Evolutionary conservation across 2,797 vertebrate species (phyloP).

Genomic region (Amniataba percoides): DNA sequence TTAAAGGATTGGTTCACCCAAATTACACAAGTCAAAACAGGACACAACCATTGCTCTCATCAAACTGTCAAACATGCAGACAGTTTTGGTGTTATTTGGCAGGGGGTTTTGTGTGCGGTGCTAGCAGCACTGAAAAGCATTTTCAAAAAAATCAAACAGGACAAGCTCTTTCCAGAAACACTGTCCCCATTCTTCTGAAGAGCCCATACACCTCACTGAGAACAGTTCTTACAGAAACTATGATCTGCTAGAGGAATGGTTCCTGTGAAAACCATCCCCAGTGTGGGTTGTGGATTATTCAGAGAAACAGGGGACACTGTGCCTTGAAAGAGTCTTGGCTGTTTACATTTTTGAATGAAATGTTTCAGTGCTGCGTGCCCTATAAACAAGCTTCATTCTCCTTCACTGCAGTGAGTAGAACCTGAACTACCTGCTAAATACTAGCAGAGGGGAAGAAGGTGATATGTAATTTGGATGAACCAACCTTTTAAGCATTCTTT

Average conservation of each 20-base stretch:
- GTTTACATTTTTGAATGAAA: background rate
- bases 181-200: background rate
- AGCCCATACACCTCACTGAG: background rate
- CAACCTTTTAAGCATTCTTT: slow-evolving; percentile 29
- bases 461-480: slow-evolving; percentile 10
- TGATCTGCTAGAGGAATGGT: background rate
- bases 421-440: slow-evolving; percentile 3
- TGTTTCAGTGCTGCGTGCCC: background rate
- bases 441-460: background rate
- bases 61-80: background rate
- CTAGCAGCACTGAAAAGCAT: background rate
- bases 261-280: background rate
- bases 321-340: slow-evolving; percentile 1
- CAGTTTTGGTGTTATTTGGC: background rate
- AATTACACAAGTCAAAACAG: background rate
- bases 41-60: background rate
- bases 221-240: slow-evolving; percentile 4
- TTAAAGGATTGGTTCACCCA: slow-evolving; percentile 1
- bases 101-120: background rate
- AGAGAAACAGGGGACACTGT: background rate
- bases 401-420: background rate
- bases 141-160: background rate
- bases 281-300: slow-evolving; percentile 7
- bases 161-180: background rate
- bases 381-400: background rate